Evolutionary conservation across 2,113 vertebrate genomes (phyloP), one percentile per base, ranked within the genome.

Genomic region (Neomonachus schauinslandi): DNA sequence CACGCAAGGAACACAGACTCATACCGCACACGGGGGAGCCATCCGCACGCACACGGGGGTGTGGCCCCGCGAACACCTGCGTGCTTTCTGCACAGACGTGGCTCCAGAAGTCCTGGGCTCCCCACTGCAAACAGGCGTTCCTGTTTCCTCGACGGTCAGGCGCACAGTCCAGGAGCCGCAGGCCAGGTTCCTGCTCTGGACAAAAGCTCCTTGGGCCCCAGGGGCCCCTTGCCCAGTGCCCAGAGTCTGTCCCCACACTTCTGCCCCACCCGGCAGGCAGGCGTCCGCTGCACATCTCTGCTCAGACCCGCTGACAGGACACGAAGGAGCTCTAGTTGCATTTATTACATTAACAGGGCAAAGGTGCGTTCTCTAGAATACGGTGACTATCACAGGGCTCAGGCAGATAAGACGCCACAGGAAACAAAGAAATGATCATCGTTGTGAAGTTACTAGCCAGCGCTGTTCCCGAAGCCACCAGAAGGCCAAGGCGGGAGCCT

Each of bases 1-100:
- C 91, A 81, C 93, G 31, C 4, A 33, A 69, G 71, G 98, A n/a
- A 7, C 89, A 18, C 12, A 21, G 63, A 46, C 97, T 91, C 53
- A 39, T 21, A 26, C 33, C 15, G 83, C 77, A 79, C n/a, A 49
- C 63, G 7, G 76, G 65, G 18, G 72, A 55, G 26, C 42, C 8
- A 51, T 81, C 8, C 15, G 7, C 0, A 0, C 12, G 83, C 77
- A 79, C n/a, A 49, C 59, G 7, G 76, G 65, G 18, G 69, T 13
- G n/a, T 39, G 72, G 33, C 19, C 46, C 55, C 11, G 0, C 1
- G 0, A 10, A 7, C 2, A 14, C 36, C 12, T 3, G 31, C 59
- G 1, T 7, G 39, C 57, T 5, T 9, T n/a, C 65, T 65, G 69
- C 42, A 19, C 59, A 33, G 53, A 39, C 1, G 19, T 0, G 55